These are phyloP conservation scores for Mythimna albipuncta DNA, from an alignment of 2,888 invertebrate species.

Conservation along the genomic window DNA sequence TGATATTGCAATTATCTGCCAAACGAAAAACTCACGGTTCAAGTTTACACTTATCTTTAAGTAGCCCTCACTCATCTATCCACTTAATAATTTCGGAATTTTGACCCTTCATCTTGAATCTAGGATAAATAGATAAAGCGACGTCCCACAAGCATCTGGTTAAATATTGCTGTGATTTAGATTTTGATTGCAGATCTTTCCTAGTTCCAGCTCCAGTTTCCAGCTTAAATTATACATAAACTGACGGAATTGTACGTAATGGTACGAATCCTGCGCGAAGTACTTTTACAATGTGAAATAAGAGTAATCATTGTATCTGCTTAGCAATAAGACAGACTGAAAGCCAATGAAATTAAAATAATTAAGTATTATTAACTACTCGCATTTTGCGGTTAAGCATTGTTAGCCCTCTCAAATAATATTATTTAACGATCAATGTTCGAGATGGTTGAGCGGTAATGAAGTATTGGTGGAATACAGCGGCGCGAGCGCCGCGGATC, in stretches of 20 bases:
- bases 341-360: conserved; percentile 25
- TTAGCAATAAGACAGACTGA: conserved; percentile 11
- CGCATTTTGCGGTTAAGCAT: conserved; percentile 19
- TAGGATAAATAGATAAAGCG: not conserved
- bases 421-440: conserved; percentile 65
- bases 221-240: not conserved
- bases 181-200: not conserved
- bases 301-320: not conserved
- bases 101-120: not conserved
- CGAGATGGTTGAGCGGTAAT: conserved; percentile 81
- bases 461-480: conserved; percentile 80
- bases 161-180: not conserved
- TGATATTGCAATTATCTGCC: not conserved
- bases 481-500: conserved; percentile 80
- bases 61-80: not conserved
- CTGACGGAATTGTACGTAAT: not conserved
- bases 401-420: conserved; percentile 48
- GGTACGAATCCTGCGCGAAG: not conserved
- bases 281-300: not conserved
- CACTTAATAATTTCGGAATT: not conserved
- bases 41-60: not conserved
- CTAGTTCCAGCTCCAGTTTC: not conserved
- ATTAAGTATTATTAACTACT: conserved; percentile 10
- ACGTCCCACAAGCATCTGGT: not conserved
- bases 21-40: not conserved